phyloP scores from a whole-genome alignment of 2,888 invertebrate genomes.

The Gastrophysa polygoni region DNA sequence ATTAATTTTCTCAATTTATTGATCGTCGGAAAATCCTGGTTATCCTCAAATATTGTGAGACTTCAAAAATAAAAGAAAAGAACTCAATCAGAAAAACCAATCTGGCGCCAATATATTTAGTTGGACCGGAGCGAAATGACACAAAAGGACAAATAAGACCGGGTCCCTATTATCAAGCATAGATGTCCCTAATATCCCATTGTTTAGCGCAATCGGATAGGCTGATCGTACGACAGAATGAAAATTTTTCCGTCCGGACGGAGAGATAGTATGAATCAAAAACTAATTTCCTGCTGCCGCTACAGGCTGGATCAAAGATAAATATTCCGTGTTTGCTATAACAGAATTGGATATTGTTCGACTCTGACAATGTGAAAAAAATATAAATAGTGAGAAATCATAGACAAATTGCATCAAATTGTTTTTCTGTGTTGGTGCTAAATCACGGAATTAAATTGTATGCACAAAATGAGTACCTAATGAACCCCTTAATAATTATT shows the following conservation, averaged over 20 bases:
- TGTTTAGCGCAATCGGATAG: neutral
- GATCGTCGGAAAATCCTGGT: too few relatives aligned
- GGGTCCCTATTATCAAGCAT: neutral
- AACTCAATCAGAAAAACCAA: neutral
- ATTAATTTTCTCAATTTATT: too few relatives aligned
- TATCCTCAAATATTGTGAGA: too few relatives aligned
- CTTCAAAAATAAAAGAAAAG: neutral
- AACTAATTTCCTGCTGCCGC: neutral
- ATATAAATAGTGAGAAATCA: neutral
- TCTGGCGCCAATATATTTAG: neutral
- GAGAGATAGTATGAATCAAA: neutral
- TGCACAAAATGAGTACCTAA: too few relatives aligned
- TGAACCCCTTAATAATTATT: too few relatives aligned
- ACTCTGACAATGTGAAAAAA: neutral
- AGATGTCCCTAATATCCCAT: neutral
- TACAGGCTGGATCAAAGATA: neutral
- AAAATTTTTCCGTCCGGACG: neutral
- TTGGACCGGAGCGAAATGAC: neutral
- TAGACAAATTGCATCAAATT: too few relatives aligned
- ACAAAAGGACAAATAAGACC: neutral
- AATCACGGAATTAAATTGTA: too few relatives aligned
- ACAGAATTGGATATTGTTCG: neutral
- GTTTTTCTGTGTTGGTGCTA: too few relatives aligned
- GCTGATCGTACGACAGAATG: neutral
- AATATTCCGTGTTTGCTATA: neutral